Evolutionary conservation across 2,113 vertebrate species (phyloP).

Genomic region (Seriola quinqueradiata): DNA sequence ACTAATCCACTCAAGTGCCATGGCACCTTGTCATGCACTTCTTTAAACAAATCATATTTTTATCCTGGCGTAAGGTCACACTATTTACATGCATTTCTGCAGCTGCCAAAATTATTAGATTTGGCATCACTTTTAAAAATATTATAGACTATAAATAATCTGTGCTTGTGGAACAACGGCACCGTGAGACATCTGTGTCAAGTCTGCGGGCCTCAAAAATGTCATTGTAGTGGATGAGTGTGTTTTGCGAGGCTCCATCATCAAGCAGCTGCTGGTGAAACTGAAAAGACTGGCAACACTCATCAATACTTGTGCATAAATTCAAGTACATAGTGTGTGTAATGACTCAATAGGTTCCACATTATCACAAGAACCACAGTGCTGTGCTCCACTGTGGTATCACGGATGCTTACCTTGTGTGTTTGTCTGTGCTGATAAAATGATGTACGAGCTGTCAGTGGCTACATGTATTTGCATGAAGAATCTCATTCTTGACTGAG

Average conservation of each 20-base stretch:
- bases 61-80: conserved; percentile 70
- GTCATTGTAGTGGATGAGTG: conserved; percentile 50
- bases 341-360: conserved; percentile 50
- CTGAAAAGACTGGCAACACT: conserved; percentile 52
- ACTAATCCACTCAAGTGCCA: conserved; percentile 78
- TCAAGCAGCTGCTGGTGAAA: conserved; percentile 59
- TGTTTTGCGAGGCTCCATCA: conserved; percentile 38
- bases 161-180: conserved; percentile 30
- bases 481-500: not conserved
- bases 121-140: conserved; percentile 44
- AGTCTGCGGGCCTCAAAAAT: conserved; percentile 36
- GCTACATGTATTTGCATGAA: conserved; percentile 8
- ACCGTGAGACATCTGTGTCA: conserved; percentile 32
- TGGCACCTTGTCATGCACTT: conserved; percentile 77
- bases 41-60: conserved; percentile 81
- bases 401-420: conserved; percentile 7
- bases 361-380: conserved; percentile 38
- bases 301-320: conserved; percentile 45
- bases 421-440: conserved; percentile 32
- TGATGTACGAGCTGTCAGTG: not conserved
- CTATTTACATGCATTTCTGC: conserved; percentile 61
- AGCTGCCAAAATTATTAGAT: conserved; percentile 59
- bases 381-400: conserved; percentile 36
- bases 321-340: conserved; percentile 15
- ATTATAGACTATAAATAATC: conserved; percentile 40